A percentile compares a stretch with the other conserved stretches of the same genome.
phyloP scores from a whole-genome alignment of 2,888 invertebrate species.

The Pandemis corylana region DNA sequence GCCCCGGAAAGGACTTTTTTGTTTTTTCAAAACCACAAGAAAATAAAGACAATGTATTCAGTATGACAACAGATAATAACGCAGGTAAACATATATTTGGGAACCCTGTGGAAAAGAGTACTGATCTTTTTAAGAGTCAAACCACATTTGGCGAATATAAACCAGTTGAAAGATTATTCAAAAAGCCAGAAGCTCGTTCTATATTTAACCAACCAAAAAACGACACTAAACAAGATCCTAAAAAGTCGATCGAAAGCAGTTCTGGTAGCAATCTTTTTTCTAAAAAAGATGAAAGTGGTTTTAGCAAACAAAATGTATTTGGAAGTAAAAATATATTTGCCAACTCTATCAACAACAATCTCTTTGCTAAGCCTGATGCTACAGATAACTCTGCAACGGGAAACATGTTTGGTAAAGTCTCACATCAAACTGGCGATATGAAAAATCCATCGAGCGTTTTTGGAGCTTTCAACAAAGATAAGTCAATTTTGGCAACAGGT shows the following conservation, averaged over 20 bases:
- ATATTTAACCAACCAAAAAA: slow-evolving; percentile 25
- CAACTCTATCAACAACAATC: slow-evolving; percentile 29
- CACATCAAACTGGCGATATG: slow-evolving; percentile 46
- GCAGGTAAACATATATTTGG: slow-evolving; percentile 48
- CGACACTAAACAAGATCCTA: slow-evolving; percentile 29
- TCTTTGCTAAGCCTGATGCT: slow-evolving; percentile 45
- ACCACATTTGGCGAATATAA: slow-evolving; percentile 33
- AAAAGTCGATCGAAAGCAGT: slow-evolving; percentile 35
- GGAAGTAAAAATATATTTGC: slow-evolving; percentile 46
- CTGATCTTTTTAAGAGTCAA: slow-evolving; percentile 48
- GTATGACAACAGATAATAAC: slow-evolving; percentile 27
- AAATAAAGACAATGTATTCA: slow-evolving; percentile 50
- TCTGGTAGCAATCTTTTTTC: slow-evolving; percentile 34
- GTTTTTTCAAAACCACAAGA: slow-evolving; percentile 76
- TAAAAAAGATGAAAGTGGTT: slow-evolving; percentile 32
- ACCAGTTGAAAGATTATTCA: slow-evolving; percentile 35
- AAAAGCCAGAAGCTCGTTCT: slow-evolving; percentile 32
- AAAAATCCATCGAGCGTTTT: slow-evolving; percentile 62
- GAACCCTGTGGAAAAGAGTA: slow-evolving; percentile 47
- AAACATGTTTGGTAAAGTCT: slow-evolving; percentile 63
- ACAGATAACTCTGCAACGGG: slow-evolving; percentile 44
- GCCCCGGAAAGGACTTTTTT: slow-evolving; percentile 62
- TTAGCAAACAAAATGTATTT: slow-evolving; percentile 48
- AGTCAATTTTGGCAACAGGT: slow-evolving; percentile 42
- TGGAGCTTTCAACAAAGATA: slow-evolving; percentile 58